Base-by-base conservation (phyloP, 1,140 invertebrate species). In the Drosophila busckii region DNA sequence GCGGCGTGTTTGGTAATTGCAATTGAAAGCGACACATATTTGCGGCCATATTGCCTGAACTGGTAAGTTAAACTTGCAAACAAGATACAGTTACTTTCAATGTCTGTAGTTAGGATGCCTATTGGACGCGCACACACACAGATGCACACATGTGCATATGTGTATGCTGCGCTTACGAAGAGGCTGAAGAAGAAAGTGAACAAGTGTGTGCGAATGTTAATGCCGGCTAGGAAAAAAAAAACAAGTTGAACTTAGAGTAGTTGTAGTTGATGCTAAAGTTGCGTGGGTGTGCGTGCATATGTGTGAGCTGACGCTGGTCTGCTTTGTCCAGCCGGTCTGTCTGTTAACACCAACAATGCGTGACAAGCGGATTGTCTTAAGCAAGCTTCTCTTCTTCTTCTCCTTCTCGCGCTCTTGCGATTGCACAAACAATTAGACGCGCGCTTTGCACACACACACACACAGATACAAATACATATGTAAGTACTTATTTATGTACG, bases 131-230 rank as follows among this genome's bases (percentile, higher is more conserved):
- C 40, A 34, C n/a, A 64, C 48, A 49, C 23, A 15, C 26, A 9
- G 4, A 23, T 12, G 15, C 12, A n/a, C 8, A 19, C 20, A 54
- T 38, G 28, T 9, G 16, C 20, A 23, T 23, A 9, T 6, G n/a
- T 13, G 12, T 12, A 9, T 7, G 22, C 6, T 34, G 48, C n/a
- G n/a, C 22, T 40, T 22, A 29, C 28, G 44, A 17, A 49, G 52
- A 52, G 15, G 56, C 23, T 50, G 63, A 45, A 71, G 73, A 78
- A 80, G 73, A 78, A 78, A 80, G 73, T 80, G 68, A 78, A 73
- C 67, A 80, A 60, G 73, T 78, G 68, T 78, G 73, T 80, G 63
- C 62, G 20, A 66, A 78, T 56, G 50, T 66, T 56, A 49, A 37
- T 75, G 65, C 70, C 37, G 19, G 41, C 42, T 41, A 46, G 34